A percentile compares a stretch with the other conserved stretches of the same genome.
Conservation (phyloP, 2,797 vertebrate species). For the Euthynnus affinis region DNA sequence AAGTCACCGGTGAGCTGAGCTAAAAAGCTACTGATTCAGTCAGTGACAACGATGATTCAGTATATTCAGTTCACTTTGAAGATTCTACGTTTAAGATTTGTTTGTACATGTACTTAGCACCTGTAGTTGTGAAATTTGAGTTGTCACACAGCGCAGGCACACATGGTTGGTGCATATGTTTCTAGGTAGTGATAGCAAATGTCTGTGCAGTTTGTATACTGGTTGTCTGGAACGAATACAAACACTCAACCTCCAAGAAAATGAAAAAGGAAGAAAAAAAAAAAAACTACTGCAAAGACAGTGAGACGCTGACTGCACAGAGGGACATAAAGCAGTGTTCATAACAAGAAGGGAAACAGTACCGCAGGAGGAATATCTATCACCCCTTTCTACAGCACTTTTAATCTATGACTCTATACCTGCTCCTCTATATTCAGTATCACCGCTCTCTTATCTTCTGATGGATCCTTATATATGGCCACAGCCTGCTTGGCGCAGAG, state of each 20-base stretch:
- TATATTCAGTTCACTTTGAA: too few relatives aligned
- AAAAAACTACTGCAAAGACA: constrained; percentile 1
- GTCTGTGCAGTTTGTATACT: neutral
- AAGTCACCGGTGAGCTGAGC: too few relatives aligned
- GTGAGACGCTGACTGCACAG: constrained; percentile 6
- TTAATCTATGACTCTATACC: constrained; percentile 46
- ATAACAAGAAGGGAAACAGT: constrained; percentile 14
- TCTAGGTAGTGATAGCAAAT: neutral
- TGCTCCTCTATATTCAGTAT: constrained; percentile 48
- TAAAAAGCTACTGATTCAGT: too few relatives aligned
- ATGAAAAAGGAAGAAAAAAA: constrained; percentile 12
- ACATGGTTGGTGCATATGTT: neutral
- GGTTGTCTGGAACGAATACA: neutral
- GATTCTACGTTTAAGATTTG: too few relatives aligned
- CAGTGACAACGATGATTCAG: too few relatives aligned
- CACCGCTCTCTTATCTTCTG: constrained; percentile 31
- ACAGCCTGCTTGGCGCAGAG: constrained; percentile 45
- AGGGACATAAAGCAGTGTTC: constrained; percentile 23
- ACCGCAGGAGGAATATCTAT: constrained; percentile 29
- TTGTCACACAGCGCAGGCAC: neutral
- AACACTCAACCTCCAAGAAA: neutral
- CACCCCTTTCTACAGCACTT: constrained; percentile 14
- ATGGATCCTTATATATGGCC: constrained; percentile 43
- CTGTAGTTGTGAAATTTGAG: neutral
- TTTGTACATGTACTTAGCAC: too few relatives aligned